Conservation (phyloP, 2,888 invertebrate species). For the Laothoe populi region DNA sequence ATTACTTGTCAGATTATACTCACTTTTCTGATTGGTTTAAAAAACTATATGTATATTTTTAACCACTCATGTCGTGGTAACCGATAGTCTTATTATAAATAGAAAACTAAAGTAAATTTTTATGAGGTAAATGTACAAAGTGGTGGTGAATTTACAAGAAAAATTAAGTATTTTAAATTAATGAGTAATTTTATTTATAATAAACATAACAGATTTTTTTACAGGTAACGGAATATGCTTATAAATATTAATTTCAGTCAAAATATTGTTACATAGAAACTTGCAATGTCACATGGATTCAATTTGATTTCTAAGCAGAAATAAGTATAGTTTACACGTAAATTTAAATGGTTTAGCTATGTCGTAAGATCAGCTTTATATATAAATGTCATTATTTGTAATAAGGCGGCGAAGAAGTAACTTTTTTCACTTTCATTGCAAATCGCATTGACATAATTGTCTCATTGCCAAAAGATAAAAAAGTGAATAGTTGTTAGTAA, state of each 20-base stretch:
- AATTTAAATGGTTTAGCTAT: not conserved
- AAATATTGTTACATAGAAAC: slow-evolving; percentile 6
- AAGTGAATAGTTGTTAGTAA: slow-evolving; percentile 22
- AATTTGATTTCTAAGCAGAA: not conserved
- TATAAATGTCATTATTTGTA: not conserved
- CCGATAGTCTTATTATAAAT: not conserved
- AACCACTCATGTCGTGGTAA: not conserved
- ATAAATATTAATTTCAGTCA: too few relatives aligned
- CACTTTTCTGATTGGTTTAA: not conserved
- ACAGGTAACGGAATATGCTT: not conserved
- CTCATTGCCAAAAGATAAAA: slow-evolving; percentile 20
- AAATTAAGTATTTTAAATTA: slow-evolving; percentile 54
- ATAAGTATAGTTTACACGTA: not conserved
- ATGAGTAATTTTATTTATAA: slow-evolving; percentile 48
- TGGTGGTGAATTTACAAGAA: slow-evolving; percentile 40
- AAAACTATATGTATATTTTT: not conserved
- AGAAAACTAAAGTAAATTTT: slow-evolving; percentile 31
- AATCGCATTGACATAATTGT: slow-evolving; percentile 17
- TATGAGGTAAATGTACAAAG: slow-evolving; percentile 30
- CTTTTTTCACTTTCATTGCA: slow-evolving; percentile 12
- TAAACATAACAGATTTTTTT: slow-evolving; percentile 30
- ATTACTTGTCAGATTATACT: not conserved
- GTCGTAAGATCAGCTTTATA: not conserved
- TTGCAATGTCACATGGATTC: slow-evolving; percentile 25
- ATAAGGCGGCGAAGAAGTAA: not conserved